Evolutionary conservation across 1,140 invertebrate species (phyloP).

Genomic region (Chironomus striatipennis): DNA sequence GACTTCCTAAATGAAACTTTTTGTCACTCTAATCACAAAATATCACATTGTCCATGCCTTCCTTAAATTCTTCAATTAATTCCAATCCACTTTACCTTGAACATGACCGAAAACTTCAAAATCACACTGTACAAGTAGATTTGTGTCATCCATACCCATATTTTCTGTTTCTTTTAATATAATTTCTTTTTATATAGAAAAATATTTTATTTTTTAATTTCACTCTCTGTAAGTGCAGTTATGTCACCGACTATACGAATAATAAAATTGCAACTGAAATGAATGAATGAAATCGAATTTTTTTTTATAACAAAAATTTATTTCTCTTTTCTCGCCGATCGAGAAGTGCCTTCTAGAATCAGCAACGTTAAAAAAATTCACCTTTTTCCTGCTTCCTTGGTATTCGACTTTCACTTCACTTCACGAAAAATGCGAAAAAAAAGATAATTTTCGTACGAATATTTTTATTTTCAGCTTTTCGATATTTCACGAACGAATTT

Average conservation of each 20-base stretch:
- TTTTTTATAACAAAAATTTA: slow-evolving; percentile 14
- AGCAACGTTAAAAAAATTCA: not conserved
- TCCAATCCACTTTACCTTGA: slow-evolving; percentile 56
- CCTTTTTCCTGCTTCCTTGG: slow-evolving; percentile 6
- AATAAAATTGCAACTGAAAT: slow-evolving; percentile 11
- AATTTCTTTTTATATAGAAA: not conserved
- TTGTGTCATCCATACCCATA: slow-evolving; percentile 47
- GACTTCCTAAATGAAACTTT: no score
- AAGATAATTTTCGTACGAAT: not conserved
- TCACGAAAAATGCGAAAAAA: not conserved
- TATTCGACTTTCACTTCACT: slow-evolving; percentile 18
- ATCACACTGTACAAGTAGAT: slow-evolving; percentile 63
- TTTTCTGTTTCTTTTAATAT: not conserved
- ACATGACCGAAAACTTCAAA: slow-evolving; percentile 84
- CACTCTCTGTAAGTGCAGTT: not conserved
- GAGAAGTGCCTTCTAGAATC: not conserved
- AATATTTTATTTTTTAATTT: not conserved
- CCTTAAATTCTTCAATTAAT: not conserved
- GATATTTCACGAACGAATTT: slow-evolving; percentile 17
- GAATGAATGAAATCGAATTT: not conserved
- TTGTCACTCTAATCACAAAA: no score
- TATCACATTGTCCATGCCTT: slow-evolving; percentile 28
- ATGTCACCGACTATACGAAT: not conserved
- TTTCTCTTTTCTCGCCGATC: not conserved
- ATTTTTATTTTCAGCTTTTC: not conserved